These are phyloP conservation scores for Plodia interpunctella DNA, from an alignment of 1,140 invertebrate species.

Conservation along the genomic window DNA sequence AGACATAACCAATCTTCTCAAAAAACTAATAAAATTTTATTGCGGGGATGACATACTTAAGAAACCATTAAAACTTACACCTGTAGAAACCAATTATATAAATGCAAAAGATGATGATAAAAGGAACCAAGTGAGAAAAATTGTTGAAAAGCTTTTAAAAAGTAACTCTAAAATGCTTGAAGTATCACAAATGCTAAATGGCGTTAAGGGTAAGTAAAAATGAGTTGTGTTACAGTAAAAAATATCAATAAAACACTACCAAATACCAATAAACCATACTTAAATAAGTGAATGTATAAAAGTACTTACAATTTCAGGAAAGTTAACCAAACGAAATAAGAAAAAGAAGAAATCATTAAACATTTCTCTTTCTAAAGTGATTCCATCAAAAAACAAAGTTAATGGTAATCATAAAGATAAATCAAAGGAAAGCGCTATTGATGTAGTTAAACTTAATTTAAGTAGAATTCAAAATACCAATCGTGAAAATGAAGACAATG, in stretches of 20 bases:
- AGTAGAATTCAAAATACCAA: not conserved
- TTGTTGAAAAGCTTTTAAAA: slow-evolving; percentile 45
- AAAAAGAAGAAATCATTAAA: slow-evolving; percentile 13
- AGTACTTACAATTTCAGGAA: slow-evolving; percentile 1
- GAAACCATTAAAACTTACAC: slow-evolving; percentile 20
- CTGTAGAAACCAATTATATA: not conserved
- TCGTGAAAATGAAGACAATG: not conserved
- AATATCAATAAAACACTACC: no score
- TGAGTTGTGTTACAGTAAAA: no score
- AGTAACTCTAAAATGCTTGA: slow-evolving; percentile 30
- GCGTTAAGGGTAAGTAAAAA: slow-evolving; percentile 43
- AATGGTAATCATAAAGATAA: not conserved
- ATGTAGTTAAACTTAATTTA: not conserved
- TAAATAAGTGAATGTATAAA: no score
- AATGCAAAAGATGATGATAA: slow-evolving; percentile 24
- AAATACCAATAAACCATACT: no score
- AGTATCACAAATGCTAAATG: slow-evolving; percentile 40
- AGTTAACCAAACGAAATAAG: slow-evolving; percentile 28
- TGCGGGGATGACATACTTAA: slow-evolving; percentile 35
- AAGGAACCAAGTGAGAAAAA: slow-evolving; percentile 43
- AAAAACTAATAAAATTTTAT: slow-evolving; percentile 73
- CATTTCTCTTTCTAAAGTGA: slow-evolving; percentile 12
- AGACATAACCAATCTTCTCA: slow-evolving; percentile 71
- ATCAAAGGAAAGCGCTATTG: not conserved
- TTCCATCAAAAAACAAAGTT: slow-evolving; percentile 5